Base-by-base conservation (phyloP, 2,888 invertebrate genomes). In the Sympetrum striolatum region DNA sequence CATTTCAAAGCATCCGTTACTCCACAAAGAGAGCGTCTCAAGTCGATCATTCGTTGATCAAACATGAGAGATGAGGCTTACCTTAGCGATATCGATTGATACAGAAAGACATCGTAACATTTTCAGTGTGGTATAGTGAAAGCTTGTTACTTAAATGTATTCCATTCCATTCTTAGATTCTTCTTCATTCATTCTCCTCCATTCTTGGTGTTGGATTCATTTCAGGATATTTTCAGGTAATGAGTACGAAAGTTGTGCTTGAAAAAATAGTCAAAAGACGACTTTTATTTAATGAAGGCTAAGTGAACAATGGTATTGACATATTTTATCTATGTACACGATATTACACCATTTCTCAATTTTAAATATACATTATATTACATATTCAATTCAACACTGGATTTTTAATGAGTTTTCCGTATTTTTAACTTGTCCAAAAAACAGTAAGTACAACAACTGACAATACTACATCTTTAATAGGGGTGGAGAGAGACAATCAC, bases 381-480 rank as follows among this genome's bases (percentile, higher is more conserved):
- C 81, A 81, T 44, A 81, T 90, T 81, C 79, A 80, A 73, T 64
- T 79, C 81, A 82, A 90, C 73, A 90, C 82, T 82, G 60, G 37
- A 86, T 86, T 90, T 86, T 90, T 86, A 37, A 64, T 18, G 48
- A 25, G 60, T 90, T 86, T 73, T 86, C 25, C 60, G 80, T 86
- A 82, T 82, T 86, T 90, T 82, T 90, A 81, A 81, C 90, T 79
- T 86, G 80, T 86, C 90, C 90, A 90, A 90, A 90, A 90, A 90
- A 90, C 90, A 90, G 79, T 90, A 90, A 90, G 90, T 90, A 90
- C 90, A 90, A 90, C 90, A 90, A 90, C 53, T 90, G 90, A 81
- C 80, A 90, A 90, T 64, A 86, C 86, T 86, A 86, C 86, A 37
- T 86, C 60, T 86, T 86, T 64, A 48, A 86, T 86, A 86, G 86